Conservation (phyloP, 2,888 invertebrate genomes). For the Erpobdella octoculata region DNA sequence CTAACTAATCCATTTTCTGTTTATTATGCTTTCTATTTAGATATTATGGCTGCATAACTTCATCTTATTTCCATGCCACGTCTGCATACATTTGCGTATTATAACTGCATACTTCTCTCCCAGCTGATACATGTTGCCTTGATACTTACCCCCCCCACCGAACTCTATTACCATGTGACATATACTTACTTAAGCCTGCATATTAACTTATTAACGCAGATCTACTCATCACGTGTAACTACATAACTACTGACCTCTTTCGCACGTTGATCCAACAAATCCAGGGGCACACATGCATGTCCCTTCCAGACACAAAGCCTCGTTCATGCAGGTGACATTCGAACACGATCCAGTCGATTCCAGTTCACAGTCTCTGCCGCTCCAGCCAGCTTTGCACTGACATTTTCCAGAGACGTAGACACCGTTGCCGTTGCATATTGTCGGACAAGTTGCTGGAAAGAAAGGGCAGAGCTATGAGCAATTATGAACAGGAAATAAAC, state of each 20-base stretch:
- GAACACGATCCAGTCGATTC: conserved; percentile 84
- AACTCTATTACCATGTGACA: background rate
- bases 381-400: conserved; percentile 95
- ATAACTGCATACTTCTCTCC: too few species aligned
- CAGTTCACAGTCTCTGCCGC: conserved; percentile 90
- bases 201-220: too few species aligned
- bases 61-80: too few species aligned
- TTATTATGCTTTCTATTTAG: too few species aligned
- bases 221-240: too few species aligned
- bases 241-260: conserved; percentile 60
- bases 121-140: background rate
- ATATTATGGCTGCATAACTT: too few species aligned
- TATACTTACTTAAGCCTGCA: too few species aligned
- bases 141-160: background rate
- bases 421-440: conserved; percentile 89
- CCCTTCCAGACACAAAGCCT: conserved; percentile 77
- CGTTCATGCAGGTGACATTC: conserved; percentile 89
- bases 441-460: conserved; percentile 62
- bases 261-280: conserved; percentile 85
- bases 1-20: too few species aligned
- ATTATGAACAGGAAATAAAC: background rate
- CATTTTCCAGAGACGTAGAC: conserved; percentile 93
- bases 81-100: too few species aligned
- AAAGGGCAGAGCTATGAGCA: background rate
- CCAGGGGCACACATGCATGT: conserved; percentile 76